A percentile compares a stretch with the other conserved stretches of the same genome.
Evolutionary conservation across 2,888 invertebrate species (phyloP).

Genomic region (Cephus nigrinus): DNA sequence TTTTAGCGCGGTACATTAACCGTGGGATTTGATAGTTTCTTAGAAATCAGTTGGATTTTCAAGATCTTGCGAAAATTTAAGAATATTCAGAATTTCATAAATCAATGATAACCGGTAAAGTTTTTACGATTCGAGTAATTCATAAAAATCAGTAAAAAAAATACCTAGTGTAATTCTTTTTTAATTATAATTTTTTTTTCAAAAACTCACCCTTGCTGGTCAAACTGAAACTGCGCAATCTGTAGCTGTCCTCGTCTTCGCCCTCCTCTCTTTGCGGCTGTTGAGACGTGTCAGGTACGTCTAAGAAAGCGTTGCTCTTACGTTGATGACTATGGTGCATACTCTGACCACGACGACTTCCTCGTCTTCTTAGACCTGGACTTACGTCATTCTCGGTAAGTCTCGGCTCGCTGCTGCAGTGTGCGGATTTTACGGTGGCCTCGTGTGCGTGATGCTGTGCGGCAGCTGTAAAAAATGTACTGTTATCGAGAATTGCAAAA

Average conservation of each 20-base stretch:
- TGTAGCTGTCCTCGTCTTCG: constrained; percentile 88
- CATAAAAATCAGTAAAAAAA: too few relatives aligned
- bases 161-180: too few relatives aligned
- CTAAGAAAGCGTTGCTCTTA: constrained; percentile 78
- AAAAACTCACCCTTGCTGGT: constrained; percentile 84
- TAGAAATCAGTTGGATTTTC: too few relatives aligned
- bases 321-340: constrained; percentile 70
- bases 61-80: too few relatives aligned
- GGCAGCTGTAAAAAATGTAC: constrained; percentile 29
- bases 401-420: constrained; percentile 77
- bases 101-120: too few relatives aligned
- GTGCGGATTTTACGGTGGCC: constrained; percentile 67
- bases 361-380: constrained; percentile 74
- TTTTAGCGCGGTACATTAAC: too few relatives aligned
- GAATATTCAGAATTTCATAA: too few relatives aligned
- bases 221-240: constrained; percentile 92
- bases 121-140: too few relatives aligned
- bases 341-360: constrained; percentile 70
- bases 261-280: constrained; percentile 82
- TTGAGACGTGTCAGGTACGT: constrained; percentile 73
- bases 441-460: constrained; percentile 64
- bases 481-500: too few relatives aligned
- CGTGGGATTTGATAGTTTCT: too few relatives aligned
- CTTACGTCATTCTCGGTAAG: constrained; percentile 76
- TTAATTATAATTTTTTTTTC: too few relatives aligned